Base-by-base conservation (phyloP, 2,113 vertebrate genomes). In the Cebus imitator region DNA sequence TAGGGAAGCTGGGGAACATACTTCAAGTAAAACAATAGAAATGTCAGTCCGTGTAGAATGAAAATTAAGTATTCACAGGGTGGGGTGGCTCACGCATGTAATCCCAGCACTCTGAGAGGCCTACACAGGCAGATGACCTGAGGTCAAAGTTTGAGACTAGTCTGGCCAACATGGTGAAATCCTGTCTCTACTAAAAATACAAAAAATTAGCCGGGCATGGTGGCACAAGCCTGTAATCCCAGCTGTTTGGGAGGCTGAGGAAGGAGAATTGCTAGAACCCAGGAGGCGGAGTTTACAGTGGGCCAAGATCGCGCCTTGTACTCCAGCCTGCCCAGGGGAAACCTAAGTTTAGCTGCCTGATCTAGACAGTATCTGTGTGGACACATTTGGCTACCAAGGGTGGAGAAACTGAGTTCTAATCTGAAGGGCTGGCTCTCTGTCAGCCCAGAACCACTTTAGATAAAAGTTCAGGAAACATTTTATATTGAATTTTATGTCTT, bases 341-440 rank as follows among this genome's bases (percentile, higher is more conserved):
- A 48, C 13, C 8, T 0, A 1, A 32, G 58, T 72, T 58, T 16
- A n/a, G 17, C 1, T 23, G 8, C 20, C 70, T 35, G 40, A 40
- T 55, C 12, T 17, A 8, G 70, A 58, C 3, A 8, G 32, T 21
- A 48, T 58, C 32, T 27, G 32, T 27, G 45, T 3, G 40, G 81
- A 86, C 58, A 32, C 75, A 7, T 20, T 16, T 6, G 35, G 0
- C 20, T 1, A 0, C 35, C 3, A 6, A 5, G 1, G 7, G 6
- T 9, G 37, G 35, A 27, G 61, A 25, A 64, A 30, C 61, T 0
- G 1, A 37, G 52, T n/a, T 58, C 86, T 82, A 40, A n/a, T 0
- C 3, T n/a, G 73, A 75, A 20, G 40, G 40, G 64, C 43, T 64
- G 8, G 57, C 45, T 85, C 20, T 70, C 32, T 45, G 48, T 78